phyloP scores from a whole-genome alignment of 2,797 vertebrate species.

The Pseudomugil tenellus region DNA sequence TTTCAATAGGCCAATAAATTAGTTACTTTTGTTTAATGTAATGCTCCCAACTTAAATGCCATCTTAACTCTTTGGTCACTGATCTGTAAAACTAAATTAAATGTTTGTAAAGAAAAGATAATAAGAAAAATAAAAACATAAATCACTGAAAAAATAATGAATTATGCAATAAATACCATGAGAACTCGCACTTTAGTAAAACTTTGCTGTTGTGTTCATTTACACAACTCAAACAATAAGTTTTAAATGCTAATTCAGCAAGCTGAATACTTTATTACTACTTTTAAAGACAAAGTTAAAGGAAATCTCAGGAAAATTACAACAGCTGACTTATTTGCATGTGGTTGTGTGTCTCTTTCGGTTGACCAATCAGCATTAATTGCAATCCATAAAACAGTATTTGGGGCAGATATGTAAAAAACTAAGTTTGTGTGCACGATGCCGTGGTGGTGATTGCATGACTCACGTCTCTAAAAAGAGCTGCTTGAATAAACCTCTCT shows the following conservation, averaged over 20 bases:
- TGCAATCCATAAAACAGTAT: constrained; percentile 38
- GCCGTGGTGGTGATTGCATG: constrained; percentile 65
- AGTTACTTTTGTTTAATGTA: not conserved
- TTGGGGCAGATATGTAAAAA: constrained; percentile 61
- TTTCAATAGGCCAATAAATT: not conserved
- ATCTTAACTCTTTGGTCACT: not conserved
- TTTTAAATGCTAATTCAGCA: not conserved
- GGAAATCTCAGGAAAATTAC: constrained; percentile 11
- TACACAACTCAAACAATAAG: not conserved
- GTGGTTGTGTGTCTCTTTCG: constrained; percentile 10
- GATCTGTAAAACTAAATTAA: not conserved
- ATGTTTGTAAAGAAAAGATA: too few species aligned
- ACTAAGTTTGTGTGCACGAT: constrained; percentile 62
- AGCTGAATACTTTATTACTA: not conserved
- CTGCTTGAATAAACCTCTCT: constrained; percentile 75
- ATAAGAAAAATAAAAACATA: not conserved
- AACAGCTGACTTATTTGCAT: constrained; percentile 31
- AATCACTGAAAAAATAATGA: not conserved
- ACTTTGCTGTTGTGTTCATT: not conserved
- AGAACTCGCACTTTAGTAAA: not conserved
- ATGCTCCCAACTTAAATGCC: not conserved
- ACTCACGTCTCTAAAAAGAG: constrained; percentile 77
- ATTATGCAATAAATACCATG: not conserved
- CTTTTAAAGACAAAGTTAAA: constrained; percentile 13
- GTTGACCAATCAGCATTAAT: constrained; percentile 53